phyloP scores from a whole-genome alignment of 2,888 invertebrate species.

The Ophioninae sp. region DNA sequence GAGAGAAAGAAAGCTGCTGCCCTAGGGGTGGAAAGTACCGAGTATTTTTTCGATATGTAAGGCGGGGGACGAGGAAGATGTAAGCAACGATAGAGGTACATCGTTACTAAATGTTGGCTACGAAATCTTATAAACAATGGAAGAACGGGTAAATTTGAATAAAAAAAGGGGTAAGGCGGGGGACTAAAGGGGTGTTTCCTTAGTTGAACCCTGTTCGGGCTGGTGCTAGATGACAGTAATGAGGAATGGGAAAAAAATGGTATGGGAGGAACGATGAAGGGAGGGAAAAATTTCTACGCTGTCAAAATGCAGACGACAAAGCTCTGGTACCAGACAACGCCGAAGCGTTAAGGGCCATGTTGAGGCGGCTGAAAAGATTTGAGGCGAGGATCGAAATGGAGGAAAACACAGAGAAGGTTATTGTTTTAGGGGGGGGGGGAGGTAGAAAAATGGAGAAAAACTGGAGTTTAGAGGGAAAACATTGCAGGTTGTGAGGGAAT shows the following conservation, averaged over 20 bases:
- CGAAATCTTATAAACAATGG: constrained; percentile 1
- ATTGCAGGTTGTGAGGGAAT: constrained; percentile 19
- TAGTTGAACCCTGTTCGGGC: constrained; percentile 32
- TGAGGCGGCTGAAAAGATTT: not conserved
- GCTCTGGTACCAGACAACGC: constrained; percentile 17
- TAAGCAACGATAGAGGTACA: not conserved
- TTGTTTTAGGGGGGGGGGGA: not conserved
- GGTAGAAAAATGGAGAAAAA: constrained; percentile 2
- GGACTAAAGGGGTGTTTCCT: constrained; percentile 27
- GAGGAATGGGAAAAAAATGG: constrained; percentile 3
- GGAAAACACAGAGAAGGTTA: no score
- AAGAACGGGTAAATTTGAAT: constrained; percentile 26
- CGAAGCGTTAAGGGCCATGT: not conserved
- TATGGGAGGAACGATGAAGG: constrained; percentile 23
- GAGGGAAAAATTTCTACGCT: constrained; percentile 2
- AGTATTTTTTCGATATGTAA: constrained; percentile 1
- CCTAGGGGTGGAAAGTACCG: constrained; percentile 3
- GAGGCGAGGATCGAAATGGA: constrained; percentile 8
- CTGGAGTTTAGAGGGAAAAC: not conserved
- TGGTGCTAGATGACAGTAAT: constrained; percentile 21
- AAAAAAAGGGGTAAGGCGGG: constrained; percentile 34
- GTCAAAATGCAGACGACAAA: constrained; percentile 22
- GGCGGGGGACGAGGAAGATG: not conserved
- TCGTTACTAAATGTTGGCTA: not conserved
- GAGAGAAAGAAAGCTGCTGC: no score